phyloP scores from a whole-genome alignment of 1,140 invertebrate species.

The Bilobella aurantiaca region DNA sequence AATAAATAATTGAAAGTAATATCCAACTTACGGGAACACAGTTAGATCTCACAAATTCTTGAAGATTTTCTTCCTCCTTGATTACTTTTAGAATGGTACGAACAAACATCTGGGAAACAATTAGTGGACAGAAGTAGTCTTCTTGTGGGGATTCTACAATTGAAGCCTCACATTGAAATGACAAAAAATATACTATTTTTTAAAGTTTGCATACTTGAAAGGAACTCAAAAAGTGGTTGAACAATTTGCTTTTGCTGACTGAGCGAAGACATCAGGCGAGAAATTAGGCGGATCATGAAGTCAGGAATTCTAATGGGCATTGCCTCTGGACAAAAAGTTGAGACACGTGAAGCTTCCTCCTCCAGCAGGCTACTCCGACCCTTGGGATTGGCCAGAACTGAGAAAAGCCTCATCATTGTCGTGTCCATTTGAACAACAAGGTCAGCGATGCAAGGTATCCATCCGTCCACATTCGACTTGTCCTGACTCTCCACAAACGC shows the following conservation, averaged over 20 bases:
- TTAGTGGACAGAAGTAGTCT: constrained; percentile 33
- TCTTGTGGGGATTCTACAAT: constrained; percentile 29
- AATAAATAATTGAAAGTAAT: neutral
- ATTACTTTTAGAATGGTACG: constrained; percentile 53
- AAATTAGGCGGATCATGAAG: constrained; percentile 67
- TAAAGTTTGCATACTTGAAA: constrained; percentile 25
- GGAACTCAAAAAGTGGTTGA: constrained; percentile 27
- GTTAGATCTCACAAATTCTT: constrained; percentile 53
- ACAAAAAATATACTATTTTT: neutral
- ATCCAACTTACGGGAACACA: constrained; percentile 39
- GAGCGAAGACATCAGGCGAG: constrained; percentile 18
- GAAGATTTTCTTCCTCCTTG: constrained; percentile 54
- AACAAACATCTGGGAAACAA: constrained; percentile 35
- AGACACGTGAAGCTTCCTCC: constrained; percentile 36
- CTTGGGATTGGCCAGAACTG: constrained; percentile 50
- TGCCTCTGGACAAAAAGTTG: constrained; percentile 31
- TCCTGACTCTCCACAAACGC: neutral
- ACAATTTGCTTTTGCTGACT: constrained; percentile 21
- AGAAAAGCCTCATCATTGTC: constrained; percentile 70
- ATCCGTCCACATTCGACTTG: neutral
- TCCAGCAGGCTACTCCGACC: constrained; percentile 39
- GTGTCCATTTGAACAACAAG: constrained; percentile 60
- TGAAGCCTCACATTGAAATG: constrained; percentile 1
- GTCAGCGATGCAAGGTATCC: constrained; percentile 27
- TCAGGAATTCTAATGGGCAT: constrained; percentile 59